phyloP scores from a whole-genome alignment of 2,888 invertebrate species.

The Cantharis rustica region DNA sequence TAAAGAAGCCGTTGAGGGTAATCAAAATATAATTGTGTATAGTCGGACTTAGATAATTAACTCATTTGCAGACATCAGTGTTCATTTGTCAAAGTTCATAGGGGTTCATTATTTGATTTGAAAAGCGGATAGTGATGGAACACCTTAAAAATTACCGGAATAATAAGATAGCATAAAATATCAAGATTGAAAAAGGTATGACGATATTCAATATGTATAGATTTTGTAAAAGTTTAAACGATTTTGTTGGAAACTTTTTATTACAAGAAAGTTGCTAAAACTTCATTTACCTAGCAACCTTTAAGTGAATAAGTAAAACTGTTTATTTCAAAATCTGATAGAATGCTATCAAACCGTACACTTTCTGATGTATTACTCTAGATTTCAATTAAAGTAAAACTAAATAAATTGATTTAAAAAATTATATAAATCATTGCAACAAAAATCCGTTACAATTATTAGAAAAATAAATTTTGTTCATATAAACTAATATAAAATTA shows the following conservation, averaged over 20 bases:
- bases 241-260: not conserved
- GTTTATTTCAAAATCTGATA: not conserved
- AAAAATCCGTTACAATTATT: no score
- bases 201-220: not conserved
- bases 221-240: not conserved
- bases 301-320: not conserved
- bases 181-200: not conserved
- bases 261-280: not conserved
- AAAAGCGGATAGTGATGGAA: conserved; percentile 32
- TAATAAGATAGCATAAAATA: not conserved
- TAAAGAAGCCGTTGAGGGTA: conserved; percentile 46
- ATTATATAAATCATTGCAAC: no score
- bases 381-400: not conserved
- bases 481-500: no score
- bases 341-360: not conserved
- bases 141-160: conserved; percentile 3
- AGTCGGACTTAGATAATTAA: conserved; percentile 55
- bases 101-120: conserved; percentile 55
- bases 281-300: not conserved
- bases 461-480: no score
- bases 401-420: no score
- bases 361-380: not conserved
- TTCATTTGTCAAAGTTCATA: conserved; percentile 57
- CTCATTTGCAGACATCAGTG: conserved; percentile 53
- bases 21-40: conserved; percentile 50